Evolutionary conservation across 2,113 vertebrate genomes (phyloP).

Genomic region (Ceyx margarethae): DNA sequence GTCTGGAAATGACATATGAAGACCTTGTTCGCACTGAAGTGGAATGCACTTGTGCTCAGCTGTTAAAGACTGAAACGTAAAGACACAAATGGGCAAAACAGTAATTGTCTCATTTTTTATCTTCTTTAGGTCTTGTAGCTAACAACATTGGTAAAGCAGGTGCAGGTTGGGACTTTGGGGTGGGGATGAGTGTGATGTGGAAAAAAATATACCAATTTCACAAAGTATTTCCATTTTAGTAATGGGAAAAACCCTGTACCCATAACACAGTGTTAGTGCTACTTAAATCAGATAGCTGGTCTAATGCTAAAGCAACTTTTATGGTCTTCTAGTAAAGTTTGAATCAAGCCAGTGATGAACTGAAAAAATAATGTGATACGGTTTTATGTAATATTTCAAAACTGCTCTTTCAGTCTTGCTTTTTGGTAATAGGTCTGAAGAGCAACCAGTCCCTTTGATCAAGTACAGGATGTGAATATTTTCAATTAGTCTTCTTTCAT

Average conservation of each 20-base stretch:
- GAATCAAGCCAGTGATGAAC: neutral
- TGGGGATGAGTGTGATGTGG: constrained; percentile 29
- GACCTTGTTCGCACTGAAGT: neutral
- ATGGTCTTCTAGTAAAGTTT: neutral
- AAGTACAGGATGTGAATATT: constrained; percentile 33
- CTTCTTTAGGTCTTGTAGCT: constrained; percentile 51
- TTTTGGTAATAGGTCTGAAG: constrained; percentile 38
- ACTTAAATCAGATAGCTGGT: constrained; percentile 1
- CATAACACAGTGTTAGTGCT: constrained; percentile 6
- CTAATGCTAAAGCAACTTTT: neutral
- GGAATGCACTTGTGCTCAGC: neutral
- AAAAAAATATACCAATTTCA: constrained; percentile 32
- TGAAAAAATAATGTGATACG: neutral
- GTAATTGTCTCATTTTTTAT: neutral
- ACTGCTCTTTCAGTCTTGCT: constrained; percentile 41
- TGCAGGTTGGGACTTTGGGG: neutral
- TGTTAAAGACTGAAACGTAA: constrained; percentile 17
- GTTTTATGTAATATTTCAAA: constrained; percentile 1
- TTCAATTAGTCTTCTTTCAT: constrained; percentile 43
- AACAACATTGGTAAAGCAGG: constrained; percentile 37
- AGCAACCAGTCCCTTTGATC: constrained; percentile 26
- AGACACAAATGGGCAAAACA: neutral
- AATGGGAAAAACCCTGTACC: neutral
- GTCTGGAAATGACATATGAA: neutral
- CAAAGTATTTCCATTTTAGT: constrained; percentile 34